Conservation (phyloP, 2,888 invertebrate genomes). For the Lasius fuliginosus region DNA sequence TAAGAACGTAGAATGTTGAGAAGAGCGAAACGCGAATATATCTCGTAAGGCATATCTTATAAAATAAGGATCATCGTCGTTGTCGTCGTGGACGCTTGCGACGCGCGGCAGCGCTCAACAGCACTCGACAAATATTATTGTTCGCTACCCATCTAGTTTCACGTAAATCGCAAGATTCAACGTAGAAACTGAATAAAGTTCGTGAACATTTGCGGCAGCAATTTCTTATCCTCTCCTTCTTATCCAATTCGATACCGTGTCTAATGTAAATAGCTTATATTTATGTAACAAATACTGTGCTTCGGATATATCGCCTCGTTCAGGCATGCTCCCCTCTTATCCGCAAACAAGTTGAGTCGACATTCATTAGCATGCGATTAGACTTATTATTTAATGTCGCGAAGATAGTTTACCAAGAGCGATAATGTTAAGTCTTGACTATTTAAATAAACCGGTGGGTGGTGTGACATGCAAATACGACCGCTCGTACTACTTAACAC, state of each 20-base stretch:
- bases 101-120: background rate
- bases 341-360: background rate
- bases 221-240: background rate
- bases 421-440: slow-evolving; percentile 26
- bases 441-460: slow-evolving; percentile 23
- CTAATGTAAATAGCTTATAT: slow-evolving; percentile 1
- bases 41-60: slow-evolving; percentile 28
- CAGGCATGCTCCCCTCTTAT: background rate
- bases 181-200: background rate
- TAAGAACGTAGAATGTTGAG: slow-evolving; percentile 32
- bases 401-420: slow-evolving; percentile 2
- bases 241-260: background rate
- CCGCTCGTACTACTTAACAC: slow-evolving; percentile 28
- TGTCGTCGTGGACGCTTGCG: background rate
- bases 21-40: background rate
- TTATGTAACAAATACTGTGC: slow-evolving; percentile 11
- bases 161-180: background rate
- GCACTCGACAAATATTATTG: slow-evolving; percentile 8
- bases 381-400: slow-evolving; percentile 39
- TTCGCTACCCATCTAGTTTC: background rate
- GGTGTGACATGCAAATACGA: slow-evolving; percentile 24
- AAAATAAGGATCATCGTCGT: slow-evolving; percentile 14
- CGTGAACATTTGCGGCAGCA: background rate
- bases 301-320: slow-evolving; percentile 7
- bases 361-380: slow-evolving; percentile 17